Conservation (phyloP, 2,888 invertebrate species). For the Tenthredo livida region DNA sequence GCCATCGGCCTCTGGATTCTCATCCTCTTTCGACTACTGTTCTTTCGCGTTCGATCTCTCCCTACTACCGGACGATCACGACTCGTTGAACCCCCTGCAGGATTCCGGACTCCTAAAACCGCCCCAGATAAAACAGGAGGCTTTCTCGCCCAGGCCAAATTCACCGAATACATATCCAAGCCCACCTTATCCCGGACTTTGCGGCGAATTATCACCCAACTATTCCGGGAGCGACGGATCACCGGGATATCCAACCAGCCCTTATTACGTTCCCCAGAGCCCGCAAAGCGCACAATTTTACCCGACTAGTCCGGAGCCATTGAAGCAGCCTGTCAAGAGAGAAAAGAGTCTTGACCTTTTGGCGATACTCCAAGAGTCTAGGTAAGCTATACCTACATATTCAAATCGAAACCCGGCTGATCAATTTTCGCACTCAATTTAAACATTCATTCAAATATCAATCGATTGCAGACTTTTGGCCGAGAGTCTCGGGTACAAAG, state of each 20-base stretch:
- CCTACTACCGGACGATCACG: constrained; percentile 83
- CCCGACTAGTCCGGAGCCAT: constrained; percentile 73
- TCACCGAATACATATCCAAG: constrained; percentile 73
- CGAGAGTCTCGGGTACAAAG: constrained; percentile 75
- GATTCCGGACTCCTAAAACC: constrained; percentile 76
- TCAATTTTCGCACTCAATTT: neutral
- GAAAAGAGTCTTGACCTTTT: constrained; percentile 75
- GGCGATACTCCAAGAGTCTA: constrained; percentile 75
- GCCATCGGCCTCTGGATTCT: constrained; percentile 86
- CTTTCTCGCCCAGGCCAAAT: constrained; percentile 75
- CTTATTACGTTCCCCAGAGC: constrained; percentile 75
- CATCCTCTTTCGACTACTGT: constrained; percentile 85
- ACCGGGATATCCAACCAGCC: constrained; percentile 75
- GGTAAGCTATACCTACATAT: constrained; percentile 66
- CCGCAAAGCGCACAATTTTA: constrained; percentile 76
- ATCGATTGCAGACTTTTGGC: constrained; percentile 70
- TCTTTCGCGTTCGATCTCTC: constrained; percentile 87
- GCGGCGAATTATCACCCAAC: constrained; percentile 71
- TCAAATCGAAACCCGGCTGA: neutral
- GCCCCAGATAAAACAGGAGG: constrained; percentile 80
- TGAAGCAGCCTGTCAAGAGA: constrained; percentile 72
- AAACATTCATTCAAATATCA: too few species aligned
- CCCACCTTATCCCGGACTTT: constrained; percentile 70
- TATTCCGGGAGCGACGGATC: constrained; percentile 74
- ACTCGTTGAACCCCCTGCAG: constrained; percentile 72